Conservation (phyloP, 35 echinoderm and acorn worm species). For the Heliocidaris erythrogramma region DNA sequence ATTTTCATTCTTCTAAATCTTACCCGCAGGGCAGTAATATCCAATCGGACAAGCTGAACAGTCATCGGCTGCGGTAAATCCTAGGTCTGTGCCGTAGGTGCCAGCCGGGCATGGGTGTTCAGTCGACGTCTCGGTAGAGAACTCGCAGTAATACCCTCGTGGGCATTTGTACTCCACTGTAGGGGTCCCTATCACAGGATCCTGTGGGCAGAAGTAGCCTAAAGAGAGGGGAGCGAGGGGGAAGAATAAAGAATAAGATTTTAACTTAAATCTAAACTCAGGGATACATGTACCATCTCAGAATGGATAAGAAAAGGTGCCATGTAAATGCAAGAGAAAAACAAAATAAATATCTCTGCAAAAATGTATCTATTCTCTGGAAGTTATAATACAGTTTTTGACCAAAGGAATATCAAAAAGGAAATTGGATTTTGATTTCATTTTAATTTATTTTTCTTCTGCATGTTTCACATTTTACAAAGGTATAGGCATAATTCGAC, state of each 20-base stretch:
- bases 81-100: slow-evolving; percentile 67
- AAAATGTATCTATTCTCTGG: too few relatives aligned
- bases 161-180: slow-evolving; percentile 81
- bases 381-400: too few relatives aligned
- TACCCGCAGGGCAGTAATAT: slow-evolving; percentile 86
- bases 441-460: too few relatives aligned
- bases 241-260: not conserved
- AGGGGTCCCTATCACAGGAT: slow-evolving; percentile 76
- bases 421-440: too few relatives aligned
- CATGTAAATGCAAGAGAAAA: too few relatives aligned
- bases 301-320: too few relatives aligned
- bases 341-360: too few relatives aligned
- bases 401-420: too few relatives aligned
- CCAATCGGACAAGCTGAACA: slow-evolving; percentile 81
- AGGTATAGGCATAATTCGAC: too few relatives aligned
- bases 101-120: slow-evolving; percentile 74
- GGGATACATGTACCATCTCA: not conserved
- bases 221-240: not conserved
- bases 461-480: too few relatives aligned
- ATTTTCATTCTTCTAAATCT: not conserved
- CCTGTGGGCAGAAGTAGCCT: slow-evolving; percentile 92
- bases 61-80: slow-evolving; percentile 56
- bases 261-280: not conserved
- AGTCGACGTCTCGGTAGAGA: slow-evolving; percentile 56
- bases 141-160: slow-evolving; percentile 84